Percentiles rank a stretch among this genome's conserved stretches.
These are phyloP conservation scores for Triplophysa tibetana DNA, from an alignment of 2,113 vertebrate genomes.

Conservation along the genomic window DNA sequence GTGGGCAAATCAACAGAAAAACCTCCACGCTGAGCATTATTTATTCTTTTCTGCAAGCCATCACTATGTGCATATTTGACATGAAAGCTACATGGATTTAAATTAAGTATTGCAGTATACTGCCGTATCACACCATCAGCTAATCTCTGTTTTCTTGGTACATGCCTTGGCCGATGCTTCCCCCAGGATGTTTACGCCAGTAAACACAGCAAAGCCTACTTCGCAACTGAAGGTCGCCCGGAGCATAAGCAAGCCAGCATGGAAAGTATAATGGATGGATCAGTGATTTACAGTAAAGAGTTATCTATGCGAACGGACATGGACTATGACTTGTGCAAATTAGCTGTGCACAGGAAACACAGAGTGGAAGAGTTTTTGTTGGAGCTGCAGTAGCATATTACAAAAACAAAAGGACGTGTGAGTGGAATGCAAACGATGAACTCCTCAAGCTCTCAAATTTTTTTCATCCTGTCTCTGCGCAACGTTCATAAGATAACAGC, in stretches of 20 bases:
- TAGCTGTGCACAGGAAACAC: not conserved
- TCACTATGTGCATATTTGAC: conserved; percentile 24
- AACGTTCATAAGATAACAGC: conserved; percentile 22
- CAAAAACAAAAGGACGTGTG: not conserved
- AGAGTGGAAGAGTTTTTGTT: not conserved
- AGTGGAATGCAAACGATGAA: not conserved
- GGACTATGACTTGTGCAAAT: conserved; percentile 5
- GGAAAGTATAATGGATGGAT: conserved; percentile 26
- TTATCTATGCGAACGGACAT: conserved; percentile 7
- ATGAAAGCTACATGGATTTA: conserved; percentile 2
- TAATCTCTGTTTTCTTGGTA: conserved; percentile 16
- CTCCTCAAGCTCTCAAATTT: not conserved
- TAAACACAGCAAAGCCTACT: conserved; percentile 26
- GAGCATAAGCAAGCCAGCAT: conserved; percentile 13
- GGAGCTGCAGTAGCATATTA: not conserved
- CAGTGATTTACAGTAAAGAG: conserved; percentile 31
- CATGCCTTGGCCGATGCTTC: not conserved
- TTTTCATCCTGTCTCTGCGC: not conserved
- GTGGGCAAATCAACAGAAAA: conserved; percentile 3
- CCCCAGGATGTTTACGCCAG: conserved; percentile 21
- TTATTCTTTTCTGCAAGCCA: conserved; percentile 5
- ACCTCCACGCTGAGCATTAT: not conserved
- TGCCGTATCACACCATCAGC: not conserved
- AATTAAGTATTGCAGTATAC: not conserved
- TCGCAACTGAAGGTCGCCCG: conserved; percentile 7